Evolutionary conservation across 1,140 invertebrate species (phyloP).

Genomic region (Maniola jurtina): DNA sequence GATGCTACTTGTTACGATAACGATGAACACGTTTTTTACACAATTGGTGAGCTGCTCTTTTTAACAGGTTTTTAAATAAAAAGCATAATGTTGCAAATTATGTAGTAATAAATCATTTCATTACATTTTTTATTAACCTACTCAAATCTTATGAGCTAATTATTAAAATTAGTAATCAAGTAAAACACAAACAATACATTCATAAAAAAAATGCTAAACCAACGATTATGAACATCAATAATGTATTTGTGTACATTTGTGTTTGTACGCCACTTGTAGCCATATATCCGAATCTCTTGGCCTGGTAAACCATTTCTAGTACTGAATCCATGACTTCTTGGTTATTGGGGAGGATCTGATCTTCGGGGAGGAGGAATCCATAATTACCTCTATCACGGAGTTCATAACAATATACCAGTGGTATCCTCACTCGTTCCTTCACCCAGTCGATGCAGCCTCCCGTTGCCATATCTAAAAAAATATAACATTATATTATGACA

Average conservation of each 20-base stretch:
- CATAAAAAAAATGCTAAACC: neutral
- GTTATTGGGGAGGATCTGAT: constrained; percentile 86
- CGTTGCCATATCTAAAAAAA: constrained; percentile 76
- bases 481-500: too few species aligned
- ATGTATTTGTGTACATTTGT: neutral
- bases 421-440: constrained; percentile 80
- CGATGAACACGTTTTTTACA: too few species aligned
- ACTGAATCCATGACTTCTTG: constrained; percentile 85
- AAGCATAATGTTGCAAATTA: too few species aligned
- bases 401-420: constrained; percentile 82
- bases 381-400: constrained; percentile 85
- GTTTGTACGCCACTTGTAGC: constrained; percentile 22
- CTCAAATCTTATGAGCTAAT: neutral
- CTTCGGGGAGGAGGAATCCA: constrained; percentile 89
- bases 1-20: too few species aligned
- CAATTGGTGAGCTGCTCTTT: too few species aligned
- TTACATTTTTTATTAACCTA: too few species aligned
- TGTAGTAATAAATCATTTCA: too few species aligned
- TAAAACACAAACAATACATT: neutral
- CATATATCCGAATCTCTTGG: constrained; percentile 64
- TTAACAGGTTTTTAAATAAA: too few species aligned
- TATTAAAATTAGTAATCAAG: neutral
- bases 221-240: constrained; percentile 20
- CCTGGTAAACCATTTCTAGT: constrained; percentile 81
- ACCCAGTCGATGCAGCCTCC: constrained; percentile 86